Evolutionary conservation across 2,888 invertebrate species (phyloP).

Genomic region (Acronicta aceris): DNA sequence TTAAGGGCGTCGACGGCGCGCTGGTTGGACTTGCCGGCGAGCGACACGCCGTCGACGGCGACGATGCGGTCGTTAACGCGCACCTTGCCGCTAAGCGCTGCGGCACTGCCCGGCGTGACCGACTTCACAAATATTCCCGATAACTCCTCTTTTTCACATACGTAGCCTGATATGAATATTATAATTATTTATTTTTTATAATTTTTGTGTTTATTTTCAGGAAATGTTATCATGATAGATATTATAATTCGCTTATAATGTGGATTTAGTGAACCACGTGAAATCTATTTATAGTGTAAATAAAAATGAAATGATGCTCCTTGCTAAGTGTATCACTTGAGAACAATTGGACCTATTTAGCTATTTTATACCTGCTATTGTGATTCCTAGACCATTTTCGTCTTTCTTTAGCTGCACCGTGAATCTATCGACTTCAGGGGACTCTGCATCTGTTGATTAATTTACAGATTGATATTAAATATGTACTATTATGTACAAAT

Average conservation of each 20-base stretch:
- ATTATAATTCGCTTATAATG: neutral
- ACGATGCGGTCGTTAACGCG: conserved; percentile 99
- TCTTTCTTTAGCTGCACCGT: conserved; percentile 98
- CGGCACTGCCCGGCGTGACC: conserved; percentile 98
- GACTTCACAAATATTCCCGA: conserved; percentile 99
- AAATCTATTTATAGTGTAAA: too few relatives aligned
- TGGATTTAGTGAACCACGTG: neutral
- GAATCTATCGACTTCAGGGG: conserved; percentile 98
- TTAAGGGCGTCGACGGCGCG: conserved; percentile 98
- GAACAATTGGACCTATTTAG: too few relatives aligned
- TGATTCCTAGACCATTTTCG: conserved; percentile 97
- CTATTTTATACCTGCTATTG: conserved; percentile 92
- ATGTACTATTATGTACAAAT: too few relatives aligned
- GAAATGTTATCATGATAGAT: too few relatives aligned
- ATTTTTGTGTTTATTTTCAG: too few relatives aligned
- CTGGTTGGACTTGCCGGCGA: conserved; percentile 98
- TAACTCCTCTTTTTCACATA: conserved; percentile 99
- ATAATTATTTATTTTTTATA: too few relatives aligned
- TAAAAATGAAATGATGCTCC: too few relatives aligned
- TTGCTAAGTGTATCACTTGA: too few relatives aligned
- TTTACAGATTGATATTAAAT: neutral
- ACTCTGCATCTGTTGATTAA: conserved; percentile 88
- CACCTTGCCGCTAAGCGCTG: conserved; percentile 97
- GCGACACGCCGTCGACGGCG: conserved; percentile 97
- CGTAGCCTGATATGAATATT: conserved; percentile 91